Conservation (phyloP, 2,113 vertebrate species). For the Opisthocomus hoazin region DNA sequence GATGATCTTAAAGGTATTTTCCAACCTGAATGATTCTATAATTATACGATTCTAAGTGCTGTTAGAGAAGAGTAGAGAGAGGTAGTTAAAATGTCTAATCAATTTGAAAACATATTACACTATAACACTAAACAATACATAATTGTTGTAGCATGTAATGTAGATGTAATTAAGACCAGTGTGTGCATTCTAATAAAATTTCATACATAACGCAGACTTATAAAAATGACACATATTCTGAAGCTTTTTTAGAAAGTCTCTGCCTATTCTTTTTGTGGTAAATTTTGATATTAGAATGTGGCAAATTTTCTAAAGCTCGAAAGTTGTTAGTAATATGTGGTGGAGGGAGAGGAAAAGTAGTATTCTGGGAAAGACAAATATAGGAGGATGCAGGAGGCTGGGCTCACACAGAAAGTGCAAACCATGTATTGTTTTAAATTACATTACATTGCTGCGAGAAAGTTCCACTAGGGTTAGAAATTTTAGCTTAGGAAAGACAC, state of each 20-base stretch:
- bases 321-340: not conserved
- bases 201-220: not conserved
- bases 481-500: not conserved
- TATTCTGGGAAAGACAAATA: not conserved
- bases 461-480: not conserved
- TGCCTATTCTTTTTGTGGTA: not conserved
- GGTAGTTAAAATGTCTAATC: slow-evolving; percentile 14
- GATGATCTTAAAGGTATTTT: no score
- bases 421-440: not conserved
- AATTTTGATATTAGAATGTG: not conserved
- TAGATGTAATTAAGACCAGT: not conserved
- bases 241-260: not conserved
- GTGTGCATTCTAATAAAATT: not conserved
- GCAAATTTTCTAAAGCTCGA: not conserved
- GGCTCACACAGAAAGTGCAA: not conserved
- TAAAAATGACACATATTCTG: not conserved
- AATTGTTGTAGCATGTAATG: not conserved
- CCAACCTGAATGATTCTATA: no score
- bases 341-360: not conserved
- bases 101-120: not conserved
- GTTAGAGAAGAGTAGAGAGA: not conserved
- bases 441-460: not conserved
- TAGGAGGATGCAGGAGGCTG: not conserved
- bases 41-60: no score
- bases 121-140: not conserved